These are phyloP conservation scores for Cygnus atratus DNA, from an alignment of 2,113 vertebrate genomes.

Conservation along the genomic window DNA sequence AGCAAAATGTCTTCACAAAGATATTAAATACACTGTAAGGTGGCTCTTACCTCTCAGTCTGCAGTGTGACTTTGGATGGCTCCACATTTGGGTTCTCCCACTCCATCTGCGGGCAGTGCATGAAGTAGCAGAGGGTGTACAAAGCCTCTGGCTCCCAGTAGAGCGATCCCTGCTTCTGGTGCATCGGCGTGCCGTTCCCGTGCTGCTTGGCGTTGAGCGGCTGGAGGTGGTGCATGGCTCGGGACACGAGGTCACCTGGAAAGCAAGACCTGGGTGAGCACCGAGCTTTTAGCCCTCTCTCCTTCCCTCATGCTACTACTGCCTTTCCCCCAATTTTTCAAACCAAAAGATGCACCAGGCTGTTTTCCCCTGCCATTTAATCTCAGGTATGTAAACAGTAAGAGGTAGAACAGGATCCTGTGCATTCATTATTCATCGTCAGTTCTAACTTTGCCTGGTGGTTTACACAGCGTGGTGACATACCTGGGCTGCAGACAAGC, in stretches of 20 bases:
- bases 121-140: slow-evolving; percentile 98
- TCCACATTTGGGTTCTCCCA: slow-evolving; percentile 98
- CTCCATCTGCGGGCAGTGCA: slow-evolving; percentile 98
- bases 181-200: slow-evolving; percentile 88
- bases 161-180: slow-evolving; percentile 85
- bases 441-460: background rate
- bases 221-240: slow-evolving; percentile 96
- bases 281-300: background rate
- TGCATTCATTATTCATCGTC: background rate
- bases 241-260: slow-evolving; percentile 93
- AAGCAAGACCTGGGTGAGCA: slow-evolving; percentile 36
- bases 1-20: fast-evolving
- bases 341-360: fast-evolving
- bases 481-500: background rate
- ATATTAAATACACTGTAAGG: background rate
- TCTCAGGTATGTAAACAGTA: background rate
- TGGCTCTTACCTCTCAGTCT: slow-evolving; percentile 89
- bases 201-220: slow-evolving; percentile 90
- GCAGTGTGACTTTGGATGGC: slow-evolving; percentile 92
- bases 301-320: background rate
- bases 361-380: background rate
- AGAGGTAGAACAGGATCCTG: background rate
- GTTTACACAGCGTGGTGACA: fast-evolving
- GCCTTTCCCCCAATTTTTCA: background rate
- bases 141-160: slow-evolving; percentile 97